Percentiles rank a stretch among this genome's conserved stretches.
phyloP scores from a whole-genome alignment of 2,797 vertebrate genomes.

The Sparidentex hasta region DNA sequence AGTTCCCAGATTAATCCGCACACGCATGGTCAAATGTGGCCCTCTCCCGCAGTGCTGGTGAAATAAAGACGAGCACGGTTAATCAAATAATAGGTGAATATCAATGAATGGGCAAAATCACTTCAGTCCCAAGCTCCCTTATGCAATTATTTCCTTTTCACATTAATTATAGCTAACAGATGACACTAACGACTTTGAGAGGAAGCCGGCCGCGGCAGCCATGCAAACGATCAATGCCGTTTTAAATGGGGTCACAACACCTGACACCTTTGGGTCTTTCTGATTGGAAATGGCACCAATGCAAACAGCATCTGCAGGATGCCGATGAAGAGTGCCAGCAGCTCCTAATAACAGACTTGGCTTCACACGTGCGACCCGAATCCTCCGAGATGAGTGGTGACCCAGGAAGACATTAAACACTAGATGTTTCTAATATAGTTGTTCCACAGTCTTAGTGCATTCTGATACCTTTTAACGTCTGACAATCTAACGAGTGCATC shows the following conservation, averaged over 20 bases:
- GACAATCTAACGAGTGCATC: not conserved
- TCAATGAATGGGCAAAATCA: conserved; percentile 88
- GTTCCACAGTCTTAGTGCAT: not conserved
- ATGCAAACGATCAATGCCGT: conserved; percentile 85
- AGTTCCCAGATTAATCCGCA: conserved; percentile 84
- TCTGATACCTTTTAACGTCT: not conserved
- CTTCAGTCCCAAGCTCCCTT: conserved; percentile 89
- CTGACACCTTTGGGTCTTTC: conserved; percentile 60
- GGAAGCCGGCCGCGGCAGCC: conserved; percentile 84
- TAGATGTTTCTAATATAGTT: not conserved
- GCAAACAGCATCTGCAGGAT: conserved; percentile 4
- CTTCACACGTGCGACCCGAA: not conserved
- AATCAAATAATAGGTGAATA: conserved; percentile 90
- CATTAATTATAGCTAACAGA: conserved; percentile 96
- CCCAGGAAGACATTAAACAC: not conserved
- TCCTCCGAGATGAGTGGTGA: conserved; percentile 5
- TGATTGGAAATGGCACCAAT: conserved; percentile 44
- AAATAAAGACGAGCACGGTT: conserved; percentile 82
- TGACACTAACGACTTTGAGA: conserved; percentile 95
- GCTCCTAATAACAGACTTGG: not conserved
- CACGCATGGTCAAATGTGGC: conserved; percentile 77
- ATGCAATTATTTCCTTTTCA: conserved; percentile 96
- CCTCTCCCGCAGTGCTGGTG: conserved; percentile 79
- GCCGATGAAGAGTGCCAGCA: conserved; percentile 1
- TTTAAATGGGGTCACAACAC: conserved; percentile 76